Percentiles rank a stretch among this genome's conserved stretches.
phyloP scores from a whole-genome alignment of 2,797 vertebrate species.

The Basileuterus tristriatus region DNA sequence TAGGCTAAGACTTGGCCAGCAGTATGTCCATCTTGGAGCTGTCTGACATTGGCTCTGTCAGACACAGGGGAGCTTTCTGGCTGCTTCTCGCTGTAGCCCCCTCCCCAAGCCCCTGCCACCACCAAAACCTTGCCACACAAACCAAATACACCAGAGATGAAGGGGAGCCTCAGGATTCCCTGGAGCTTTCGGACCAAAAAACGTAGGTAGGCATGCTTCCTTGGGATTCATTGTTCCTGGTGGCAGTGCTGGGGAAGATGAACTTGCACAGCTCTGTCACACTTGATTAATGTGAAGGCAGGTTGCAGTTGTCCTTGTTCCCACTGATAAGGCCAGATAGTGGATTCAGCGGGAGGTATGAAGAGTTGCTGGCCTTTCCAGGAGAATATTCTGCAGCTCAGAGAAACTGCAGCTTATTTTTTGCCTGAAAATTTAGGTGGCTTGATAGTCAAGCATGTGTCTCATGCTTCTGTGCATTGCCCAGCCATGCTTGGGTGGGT shows the following conservation, averaged over 20 bases:
- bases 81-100: background rate
- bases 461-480: background rate
- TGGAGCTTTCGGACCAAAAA: background rate
- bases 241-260: background rate
- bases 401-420: background rate
- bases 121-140: background rate
- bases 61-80: background rate
- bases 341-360: accelerated
- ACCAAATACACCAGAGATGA: background rate
- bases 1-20: background rate
- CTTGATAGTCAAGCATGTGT: too few relatives aligned
- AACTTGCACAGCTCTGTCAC: accelerated
- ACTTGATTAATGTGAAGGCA: too few relatives aligned
- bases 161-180: too few relatives aligned
- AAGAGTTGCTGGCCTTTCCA: background rate
- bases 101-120: accelerated
- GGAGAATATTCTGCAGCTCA: background rate
- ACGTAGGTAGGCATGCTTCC: accelerated
- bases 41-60: background rate
- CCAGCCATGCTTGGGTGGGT: accelerated
- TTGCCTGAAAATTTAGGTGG: background rate
- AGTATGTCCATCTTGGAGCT: background rate
- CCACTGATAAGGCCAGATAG: accelerated
- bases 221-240: accelerated
- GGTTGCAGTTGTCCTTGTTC: background rate